phyloP scores from a whole-genome alignment of 2,888 invertebrate species.

The Pantelozetes paolii region DNA sequence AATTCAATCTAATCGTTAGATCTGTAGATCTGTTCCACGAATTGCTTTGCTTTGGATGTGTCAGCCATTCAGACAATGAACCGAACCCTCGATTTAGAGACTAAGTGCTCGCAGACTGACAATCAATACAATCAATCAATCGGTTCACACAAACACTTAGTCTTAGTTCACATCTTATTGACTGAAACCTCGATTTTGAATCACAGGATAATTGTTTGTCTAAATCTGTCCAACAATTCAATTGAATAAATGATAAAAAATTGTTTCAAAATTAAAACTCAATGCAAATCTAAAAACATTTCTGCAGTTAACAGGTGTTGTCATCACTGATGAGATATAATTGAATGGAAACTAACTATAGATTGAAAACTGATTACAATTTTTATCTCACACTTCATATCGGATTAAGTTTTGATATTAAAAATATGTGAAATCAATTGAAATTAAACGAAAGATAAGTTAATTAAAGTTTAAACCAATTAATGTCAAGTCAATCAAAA shows the following conservation, averaged over 20 bases:
- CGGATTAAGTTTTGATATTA: not conserved
- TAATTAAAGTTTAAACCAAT: slow-evolving; percentile 33
- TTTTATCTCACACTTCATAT: no score
- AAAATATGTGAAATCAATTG: slow-evolving; percentile 20
- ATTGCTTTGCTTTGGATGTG: not conserved
- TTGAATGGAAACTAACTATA: not conserved
- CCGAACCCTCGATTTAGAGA: slow-evolving; percentile 13
- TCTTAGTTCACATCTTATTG: not conserved
- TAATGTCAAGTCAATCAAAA: slow-evolving; percentile 28
- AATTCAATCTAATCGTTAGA: slow-evolving; percentile 30
- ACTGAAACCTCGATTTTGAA: not conserved
- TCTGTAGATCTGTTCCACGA: not conserved
- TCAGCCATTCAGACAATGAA: slow-evolving; percentile 25
- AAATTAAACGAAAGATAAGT: slow-evolving; percentile 27
- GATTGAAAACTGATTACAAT: no score
- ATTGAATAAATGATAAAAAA: not conserved
- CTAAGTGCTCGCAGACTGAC: slow-evolving; percentile 27
- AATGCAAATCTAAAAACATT: no score
- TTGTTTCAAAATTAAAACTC: no score
- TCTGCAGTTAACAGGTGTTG: not conserved
- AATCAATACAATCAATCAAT: slow-evolving; percentile 32
- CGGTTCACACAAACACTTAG: not conserved
- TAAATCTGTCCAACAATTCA: not conserved
- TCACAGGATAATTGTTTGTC: slow-evolving; percentile 15
- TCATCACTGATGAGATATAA: not conserved